Conservation (phyloP, 2,888 invertebrate species). For the Punctoribates punctum region DNA sequence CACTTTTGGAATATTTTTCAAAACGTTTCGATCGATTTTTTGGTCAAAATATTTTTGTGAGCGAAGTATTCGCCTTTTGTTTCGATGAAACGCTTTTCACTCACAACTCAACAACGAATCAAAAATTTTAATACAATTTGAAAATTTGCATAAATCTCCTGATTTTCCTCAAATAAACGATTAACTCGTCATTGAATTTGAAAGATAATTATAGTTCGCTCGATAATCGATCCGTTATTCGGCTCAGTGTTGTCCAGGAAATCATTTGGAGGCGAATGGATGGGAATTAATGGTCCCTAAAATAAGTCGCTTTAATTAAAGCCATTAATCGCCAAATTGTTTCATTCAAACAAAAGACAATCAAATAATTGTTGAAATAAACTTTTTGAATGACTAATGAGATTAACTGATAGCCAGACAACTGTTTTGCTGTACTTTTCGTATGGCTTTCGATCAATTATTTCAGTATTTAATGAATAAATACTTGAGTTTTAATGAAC, state of each 20-base stretch:
- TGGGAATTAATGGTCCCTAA: neutral
- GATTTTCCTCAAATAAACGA: no score
- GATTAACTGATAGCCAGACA: neutral
- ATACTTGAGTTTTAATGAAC: no score
- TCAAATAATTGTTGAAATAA: neutral
- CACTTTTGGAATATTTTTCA: neutral
- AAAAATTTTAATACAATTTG: no score
- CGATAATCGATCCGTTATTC: neutral
- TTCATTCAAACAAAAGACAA: neutral
- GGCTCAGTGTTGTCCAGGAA: neutral
- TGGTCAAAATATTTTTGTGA: neutral
- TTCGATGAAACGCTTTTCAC: no score
- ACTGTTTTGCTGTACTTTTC: neutral
- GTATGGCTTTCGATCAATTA: neutral
- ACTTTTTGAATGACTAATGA: conserved; percentile 26
- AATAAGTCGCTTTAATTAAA: neutral
- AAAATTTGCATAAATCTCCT: no score
- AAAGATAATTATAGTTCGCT: neutral
- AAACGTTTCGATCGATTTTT: neutral
- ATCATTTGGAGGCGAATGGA: neutral
- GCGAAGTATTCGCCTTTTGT: no score
- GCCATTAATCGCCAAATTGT: neutral
- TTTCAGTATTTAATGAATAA: no score
- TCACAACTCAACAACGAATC: no score
- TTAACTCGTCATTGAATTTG: no score